Percentiles rank a stretch among this genome's conserved stretches.
phyloP scores from a whole-genome alignment of 2,888 invertebrate species.

The Eristalis intricaria region DNA sequence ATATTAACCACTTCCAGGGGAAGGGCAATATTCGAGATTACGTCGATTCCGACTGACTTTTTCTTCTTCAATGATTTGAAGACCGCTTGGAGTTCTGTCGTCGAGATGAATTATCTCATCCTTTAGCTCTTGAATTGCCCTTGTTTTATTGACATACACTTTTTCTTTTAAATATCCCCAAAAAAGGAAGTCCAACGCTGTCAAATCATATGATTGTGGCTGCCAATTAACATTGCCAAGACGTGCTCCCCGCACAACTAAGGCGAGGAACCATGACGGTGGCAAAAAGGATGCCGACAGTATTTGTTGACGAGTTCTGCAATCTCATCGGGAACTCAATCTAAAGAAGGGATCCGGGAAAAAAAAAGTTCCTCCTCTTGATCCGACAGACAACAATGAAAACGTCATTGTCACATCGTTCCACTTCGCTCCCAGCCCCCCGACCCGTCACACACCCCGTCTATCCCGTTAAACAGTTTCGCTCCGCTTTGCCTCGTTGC shows the following conservation, averaged over 20 bases:
- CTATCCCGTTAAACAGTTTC: not conserved
- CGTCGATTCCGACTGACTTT: no score
- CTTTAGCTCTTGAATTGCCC: no score
- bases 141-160: no score
- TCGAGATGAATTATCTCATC: no score
- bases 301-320: not conserved
- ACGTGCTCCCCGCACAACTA: not conserved
- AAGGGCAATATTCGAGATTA: no score
- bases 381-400: not conserved
- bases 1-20: no score
- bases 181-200: no score
- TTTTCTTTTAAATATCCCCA: no score
- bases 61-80: no score
- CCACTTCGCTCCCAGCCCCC: not conserved
- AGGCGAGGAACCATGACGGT: not conserved
- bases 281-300: not conserved
- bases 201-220: no score
- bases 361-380: not conserved
- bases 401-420: not conserved
- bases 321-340: not conserved
- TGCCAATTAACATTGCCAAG: no score
- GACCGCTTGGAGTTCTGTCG: no score
- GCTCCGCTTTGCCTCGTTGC: not conserved
- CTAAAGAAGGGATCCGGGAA: not conserved
- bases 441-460: not conserved